These are phyloP conservation scores for Capitulum mitella DNA, from an alignment of 2,888 invertebrate genomes.

Conservation along the genomic window DNA sequence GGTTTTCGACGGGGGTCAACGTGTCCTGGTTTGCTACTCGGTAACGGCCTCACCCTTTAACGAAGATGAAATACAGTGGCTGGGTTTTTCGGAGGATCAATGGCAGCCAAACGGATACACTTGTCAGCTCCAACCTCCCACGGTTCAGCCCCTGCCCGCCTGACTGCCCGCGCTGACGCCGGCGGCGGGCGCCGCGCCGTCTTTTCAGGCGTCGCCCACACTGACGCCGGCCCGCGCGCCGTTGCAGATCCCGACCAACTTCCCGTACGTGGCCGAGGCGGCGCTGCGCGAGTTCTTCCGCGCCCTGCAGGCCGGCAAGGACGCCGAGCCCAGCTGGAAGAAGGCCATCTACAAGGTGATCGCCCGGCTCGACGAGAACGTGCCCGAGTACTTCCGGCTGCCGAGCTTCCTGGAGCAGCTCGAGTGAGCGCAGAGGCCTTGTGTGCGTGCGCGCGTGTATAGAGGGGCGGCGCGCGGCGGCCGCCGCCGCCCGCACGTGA, in stretches of 20 bases:
- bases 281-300: constrained; percentile 98
- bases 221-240: not conserved
- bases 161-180: too few relatives aligned
- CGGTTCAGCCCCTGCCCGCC: too few relatives aligned
- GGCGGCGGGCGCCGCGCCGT: too few relatives aligned
- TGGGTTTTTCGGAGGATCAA: too few relatives aligned
- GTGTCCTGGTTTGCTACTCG: too few relatives aligned
- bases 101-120: too few relatives aligned
- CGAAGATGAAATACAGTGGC: too few relatives aligned
- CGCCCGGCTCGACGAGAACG: constrained; percentile 95
- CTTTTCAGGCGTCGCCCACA: not conserved
- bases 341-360: constrained; percentile 99
- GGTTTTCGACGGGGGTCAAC: too few relatives aligned
- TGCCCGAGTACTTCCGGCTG: constrained; percentile 99
- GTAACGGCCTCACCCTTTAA: too few relatives aligned
- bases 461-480: not conserved
- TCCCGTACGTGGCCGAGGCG: constrained; percentile 94
- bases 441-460: too few relatives aligned
- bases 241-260: constrained; percentile 87
- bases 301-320: constrained; percentile 92
- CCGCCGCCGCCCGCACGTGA: constrained; percentile 14
- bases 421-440: constrained; percentile 49
- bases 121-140: too few relatives aligned
- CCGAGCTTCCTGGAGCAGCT: constrained; percentile 98
- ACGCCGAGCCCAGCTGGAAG: constrained; percentile 99